phyloP scores from a whole-genome alignment of 2,113 vertebrate genomes.

The Megaleporinus macrocephalus region DNA sequence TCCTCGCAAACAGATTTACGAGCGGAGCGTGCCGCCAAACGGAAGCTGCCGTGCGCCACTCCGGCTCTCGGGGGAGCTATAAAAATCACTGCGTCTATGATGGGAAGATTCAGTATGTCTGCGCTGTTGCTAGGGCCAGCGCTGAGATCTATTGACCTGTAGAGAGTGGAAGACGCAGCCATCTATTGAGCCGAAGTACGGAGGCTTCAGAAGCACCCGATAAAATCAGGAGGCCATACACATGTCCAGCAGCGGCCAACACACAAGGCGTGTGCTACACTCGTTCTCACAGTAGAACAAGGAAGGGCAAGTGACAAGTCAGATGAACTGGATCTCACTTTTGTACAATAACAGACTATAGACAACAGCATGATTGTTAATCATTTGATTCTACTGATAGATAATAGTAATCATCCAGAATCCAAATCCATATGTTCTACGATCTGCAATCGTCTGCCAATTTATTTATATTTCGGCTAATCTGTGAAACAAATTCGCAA shows the following conservation, averaged over 20 bases:
- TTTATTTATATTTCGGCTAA: background rate
- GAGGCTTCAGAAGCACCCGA: background rate
- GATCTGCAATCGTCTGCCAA: no score
- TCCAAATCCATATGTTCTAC: no score
- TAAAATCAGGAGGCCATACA: conserved; percentile 8
- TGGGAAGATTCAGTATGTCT: background rate
- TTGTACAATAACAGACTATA: background rate
- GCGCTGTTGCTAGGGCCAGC: background rate
- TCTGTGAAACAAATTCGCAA: background rate
- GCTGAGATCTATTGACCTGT: conserved; percentile 27
- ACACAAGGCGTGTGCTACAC: background rate
- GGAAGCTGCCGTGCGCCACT: background rate
- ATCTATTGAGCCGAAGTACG: conserved; percentile 2
- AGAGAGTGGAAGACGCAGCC: background rate
- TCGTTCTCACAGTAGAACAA: background rate
- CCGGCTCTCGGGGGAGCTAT: conserved; percentile 12
- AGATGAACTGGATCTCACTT: background rate
- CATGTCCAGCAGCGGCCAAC: conserved; percentile 1
- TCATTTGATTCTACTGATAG: background rate
- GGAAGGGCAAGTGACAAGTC: background rate
- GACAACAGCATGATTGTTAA: background rate
- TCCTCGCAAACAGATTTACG: conserved; percentile 33
- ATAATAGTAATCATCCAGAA: no score
- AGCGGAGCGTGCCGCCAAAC: background rate
- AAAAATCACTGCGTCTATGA: conserved; percentile 19